Base-by-base conservation (phyloP, 2,888 invertebrate genomes). In the Cartodere bifasciata region DNA sequence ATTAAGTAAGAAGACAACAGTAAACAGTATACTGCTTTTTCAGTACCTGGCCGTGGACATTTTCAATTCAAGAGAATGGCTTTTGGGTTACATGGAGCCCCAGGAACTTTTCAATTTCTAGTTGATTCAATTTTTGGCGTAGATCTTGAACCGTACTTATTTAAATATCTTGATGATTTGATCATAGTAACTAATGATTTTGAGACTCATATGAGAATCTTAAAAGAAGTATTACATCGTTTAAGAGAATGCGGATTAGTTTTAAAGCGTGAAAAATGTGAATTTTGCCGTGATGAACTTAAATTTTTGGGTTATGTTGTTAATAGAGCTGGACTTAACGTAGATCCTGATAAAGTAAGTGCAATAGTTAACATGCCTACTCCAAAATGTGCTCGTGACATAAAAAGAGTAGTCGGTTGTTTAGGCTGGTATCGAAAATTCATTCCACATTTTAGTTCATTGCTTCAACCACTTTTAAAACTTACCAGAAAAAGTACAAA, bases 101-200 rank as follows among this genome's bases (percentile, higher is more conserved):
- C 26, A 7, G 31, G 17, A 34, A 34, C 34, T 9, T 34, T 29
- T 12, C 34, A 34, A 10, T 13, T n/a, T 10, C 26, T 31, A n/a
- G 28, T 27, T 3, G 31, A 34, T 21, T 14, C 20, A 16, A 3
- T 34, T 4, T 27, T 34, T n/a, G 13, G 23, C 4, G n/a, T n/a
- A n/a, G 23, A 30, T 12, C 28, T 41, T 7, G 29, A 37, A 15
- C 40, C 40, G 9, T 37, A 21, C 4, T 13, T 32, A 3, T 32
- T 32, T 13, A 11, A 12, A 4, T 27, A 32, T 13, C 16, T 32
- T 3, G 27, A 32, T 21, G 32, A 32, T 13, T 7, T 32, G n/a
- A 32, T 32, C n/a, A 27, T 21, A 21, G 22, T 20, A 4, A 26
- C 32, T 10, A 26, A 13, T 3, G 28, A 27, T 21, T 32, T 32